Percentiles rank a stretch among this genome's conserved stretches.
Evolutionary conservation across 2,797 vertebrate species (phyloP).

Genomic region (Sebastiscus albofasciatus): DNA sequence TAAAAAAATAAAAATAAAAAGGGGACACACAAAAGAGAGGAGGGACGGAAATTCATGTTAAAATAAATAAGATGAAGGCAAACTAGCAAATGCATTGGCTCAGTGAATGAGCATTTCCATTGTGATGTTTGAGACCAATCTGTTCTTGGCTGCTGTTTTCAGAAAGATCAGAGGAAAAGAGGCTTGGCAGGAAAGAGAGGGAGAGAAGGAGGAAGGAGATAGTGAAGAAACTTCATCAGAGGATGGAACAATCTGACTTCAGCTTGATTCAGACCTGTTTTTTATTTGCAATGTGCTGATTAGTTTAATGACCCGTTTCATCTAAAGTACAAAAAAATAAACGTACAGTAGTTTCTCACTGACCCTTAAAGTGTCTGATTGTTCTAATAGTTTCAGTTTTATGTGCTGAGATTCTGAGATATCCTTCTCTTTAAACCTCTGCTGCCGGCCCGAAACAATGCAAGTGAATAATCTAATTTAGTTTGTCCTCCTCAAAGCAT

Average conservation of each 20-base stretch:
- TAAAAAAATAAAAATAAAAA: background rate
- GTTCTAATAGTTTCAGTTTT: background rate
- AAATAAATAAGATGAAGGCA: background rate
- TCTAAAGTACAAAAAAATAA: background rate
- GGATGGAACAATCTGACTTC: background rate
- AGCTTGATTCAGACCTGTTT: background rate
- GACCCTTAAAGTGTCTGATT: background rate
- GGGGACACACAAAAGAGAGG: background rate
- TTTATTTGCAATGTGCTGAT: slow-evolving; percentile 6
- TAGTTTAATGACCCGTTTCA: slow-evolving; percentile 17
- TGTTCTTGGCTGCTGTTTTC: slow-evolving; percentile 32
- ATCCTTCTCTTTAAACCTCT: background rate
- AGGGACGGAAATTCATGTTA: background rate
- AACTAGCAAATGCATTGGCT: slow-evolving; percentile 13
- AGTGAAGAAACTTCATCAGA: background rate
- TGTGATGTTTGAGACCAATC: slow-evolving; percentile 6
- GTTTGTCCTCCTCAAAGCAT: background rate
- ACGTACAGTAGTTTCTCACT: background rate
- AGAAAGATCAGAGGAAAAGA: slow-evolving; percentile 20
- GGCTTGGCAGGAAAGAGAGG: slow-evolving; percentile 25
- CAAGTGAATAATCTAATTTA: background rate
- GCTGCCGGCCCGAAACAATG: background rate
- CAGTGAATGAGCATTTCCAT: background rate
- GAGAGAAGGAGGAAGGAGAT: slow-evolving; percentile 12
- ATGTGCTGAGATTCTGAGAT: background rate